These are phyloP conservation scores for Sminthurinus aureus DNA, from an alignment of 2,888 invertebrate genomes.

Conservation along the genomic window DNA sequence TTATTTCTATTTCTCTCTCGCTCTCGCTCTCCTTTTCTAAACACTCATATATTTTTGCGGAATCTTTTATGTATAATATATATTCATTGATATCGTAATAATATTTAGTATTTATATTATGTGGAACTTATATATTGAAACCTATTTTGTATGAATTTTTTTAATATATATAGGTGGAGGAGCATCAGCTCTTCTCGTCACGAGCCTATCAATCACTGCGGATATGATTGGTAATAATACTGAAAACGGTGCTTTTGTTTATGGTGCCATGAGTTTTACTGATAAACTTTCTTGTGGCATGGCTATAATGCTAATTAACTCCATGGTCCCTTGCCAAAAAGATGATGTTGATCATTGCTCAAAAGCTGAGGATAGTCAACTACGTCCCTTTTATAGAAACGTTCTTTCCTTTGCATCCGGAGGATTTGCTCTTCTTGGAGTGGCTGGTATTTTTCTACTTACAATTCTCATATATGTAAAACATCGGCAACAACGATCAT, in stretches of 20 bases:
- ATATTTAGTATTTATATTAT: too few species aligned
- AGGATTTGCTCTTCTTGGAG: slow-evolving; percentile 54
- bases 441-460: slow-evolving; percentile 43
- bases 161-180: too few species aligned
- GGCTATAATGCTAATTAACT: slow-evolving; percentile 69
- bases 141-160: not conserved
- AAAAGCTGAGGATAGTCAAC: not conserved
- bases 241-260: slow-evolving; percentile 88
- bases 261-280: slow-evolving; percentile 90
- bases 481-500: not conserved
- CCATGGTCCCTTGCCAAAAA: slow-evolving; percentile 50
- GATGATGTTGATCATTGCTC: slow-evolving; percentile 37
- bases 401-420: slow-evolving; percentile 49
- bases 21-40: slow-evolving; percentile 94
- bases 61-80: slow-evolving; percentile 57
- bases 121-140: slow-evolving; percentile 37
- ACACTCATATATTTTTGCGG: slow-evolving; percentile 92
- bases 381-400: slow-evolving; percentile 43
- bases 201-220: slow-evolving; percentile 83
- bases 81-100: not conserved
- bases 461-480: slow-evolving; percentile 36
- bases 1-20: slow-evolving; percentile 9
- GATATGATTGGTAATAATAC: slow-evolving; percentile 87
- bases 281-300: slow-evolving; percentile 94
- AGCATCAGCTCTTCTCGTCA: slow-evolving; percentile 85